Conservation (phyloP, 2,797 vertebrate species). For the Sebastes miniatus region DNA sequence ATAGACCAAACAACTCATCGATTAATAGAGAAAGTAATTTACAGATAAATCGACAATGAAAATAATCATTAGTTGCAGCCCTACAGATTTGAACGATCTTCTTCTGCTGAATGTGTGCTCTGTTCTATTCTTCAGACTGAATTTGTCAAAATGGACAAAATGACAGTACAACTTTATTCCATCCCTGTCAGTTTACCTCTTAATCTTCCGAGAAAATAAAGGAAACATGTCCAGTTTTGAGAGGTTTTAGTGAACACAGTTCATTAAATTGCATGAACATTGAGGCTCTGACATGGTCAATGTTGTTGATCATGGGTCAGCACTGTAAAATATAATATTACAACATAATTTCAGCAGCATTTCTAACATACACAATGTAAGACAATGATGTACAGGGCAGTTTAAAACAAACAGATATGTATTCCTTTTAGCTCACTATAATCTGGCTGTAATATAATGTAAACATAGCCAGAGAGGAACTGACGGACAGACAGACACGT, state of each 20-base stretch:
- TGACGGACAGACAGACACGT: slow-evolving; percentile 38
- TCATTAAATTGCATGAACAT: slow-evolving; percentile 13
- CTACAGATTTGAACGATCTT: too few species aligned
- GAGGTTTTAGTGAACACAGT: slow-evolving; percentile 29
- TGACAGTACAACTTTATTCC: neutral
- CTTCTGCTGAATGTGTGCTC: neutral
- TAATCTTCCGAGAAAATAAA: neutral
- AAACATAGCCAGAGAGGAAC: slow-evolving; percentile 73
- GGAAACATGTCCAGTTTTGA: neutral
- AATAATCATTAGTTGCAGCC: too few species aligned
- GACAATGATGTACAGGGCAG: slow-evolving; percentile 40
- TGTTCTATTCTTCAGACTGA: neutral
- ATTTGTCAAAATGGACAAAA: neutral
- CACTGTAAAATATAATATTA: slow-evolving; percentile 31
- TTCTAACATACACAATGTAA: slow-evolving; percentile 53
- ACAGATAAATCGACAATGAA: too few species aligned
- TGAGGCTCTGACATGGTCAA: slow-evolving; percentile 4
- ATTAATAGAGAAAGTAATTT: too few species aligned
- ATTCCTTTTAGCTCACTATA: slow-evolving; percentile 45
- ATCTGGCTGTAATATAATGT: slow-evolving; percentile 70
- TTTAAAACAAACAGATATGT: slow-evolving; percentile 56
- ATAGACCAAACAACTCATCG: too few species aligned
- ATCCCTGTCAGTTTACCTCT: neutral
- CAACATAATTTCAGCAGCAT: slow-evolving; percentile 36
- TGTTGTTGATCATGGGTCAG: slow-evolving; percentile 7